These are phyloP conservation scores for Clepsis dumicolana DNA, from an alignment of 2,888 invertebrate genomes.

Conservation along the genomic window DNA sequence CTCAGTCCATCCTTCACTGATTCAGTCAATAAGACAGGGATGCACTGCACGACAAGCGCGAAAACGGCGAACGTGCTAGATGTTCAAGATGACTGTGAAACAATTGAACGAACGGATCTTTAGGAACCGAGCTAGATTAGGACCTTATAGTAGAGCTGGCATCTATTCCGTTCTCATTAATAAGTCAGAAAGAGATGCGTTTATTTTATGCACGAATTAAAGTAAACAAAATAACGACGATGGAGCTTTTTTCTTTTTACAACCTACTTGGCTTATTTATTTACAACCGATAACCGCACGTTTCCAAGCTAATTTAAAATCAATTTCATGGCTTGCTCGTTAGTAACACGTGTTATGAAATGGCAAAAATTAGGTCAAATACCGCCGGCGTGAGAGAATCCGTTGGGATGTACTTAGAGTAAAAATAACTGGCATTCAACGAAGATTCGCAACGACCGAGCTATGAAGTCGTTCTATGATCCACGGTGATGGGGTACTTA, in stretches of 20 bases:
- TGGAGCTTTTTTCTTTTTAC: conserved; percentile 21
- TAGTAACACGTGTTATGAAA: conserved; percentile 64
- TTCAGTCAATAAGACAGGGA: too few species aligned
- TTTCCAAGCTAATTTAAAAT: conserved; percentile 38
- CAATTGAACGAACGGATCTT: too few species aligned
- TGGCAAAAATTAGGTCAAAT: conserved; percentile 68
- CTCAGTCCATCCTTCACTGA: too few species aligned
- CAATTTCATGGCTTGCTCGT: conserved; percentile 36
- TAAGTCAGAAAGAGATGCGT: neutral
- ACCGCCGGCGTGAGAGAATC: conserved; percentile 65
- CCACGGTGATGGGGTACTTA: conserved; percentile 4
- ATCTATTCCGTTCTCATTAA: neutral
- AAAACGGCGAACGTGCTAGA: too few species aligned
- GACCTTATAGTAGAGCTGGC: too few species aligned
- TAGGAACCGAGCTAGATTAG: too few species aligned
- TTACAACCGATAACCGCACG: conserved; percentile 35
- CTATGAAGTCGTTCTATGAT: conserved; percentile 18
- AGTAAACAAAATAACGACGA: neutral
- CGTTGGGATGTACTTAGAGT: conserved; percentile 33
- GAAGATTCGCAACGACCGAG: conserved; percentile 6
- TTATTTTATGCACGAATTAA: neutral
- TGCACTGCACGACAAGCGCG: too few species aligned
- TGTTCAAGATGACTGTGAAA: too few species aligned
- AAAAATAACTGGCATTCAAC: conserved; percentile 32
- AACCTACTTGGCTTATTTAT: conserved; percentile 30